Evolutionary conservation across 2,888 invertebrate species (phyloP), one percentile per base, ranked within the genome.

Genomic region (Luperina nickerlii): DNA sequence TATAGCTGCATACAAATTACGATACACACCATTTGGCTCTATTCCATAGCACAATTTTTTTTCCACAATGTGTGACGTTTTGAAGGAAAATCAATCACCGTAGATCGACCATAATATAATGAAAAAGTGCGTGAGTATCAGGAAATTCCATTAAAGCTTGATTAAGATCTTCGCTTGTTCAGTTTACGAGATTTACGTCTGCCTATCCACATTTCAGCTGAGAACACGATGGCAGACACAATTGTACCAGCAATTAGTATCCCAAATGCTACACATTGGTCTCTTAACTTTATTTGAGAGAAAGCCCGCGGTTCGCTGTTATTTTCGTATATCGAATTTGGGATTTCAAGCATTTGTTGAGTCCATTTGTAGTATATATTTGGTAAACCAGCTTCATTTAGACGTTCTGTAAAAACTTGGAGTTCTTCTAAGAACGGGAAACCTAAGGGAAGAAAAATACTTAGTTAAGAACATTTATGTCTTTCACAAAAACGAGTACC

Each of bases 301-400:
- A 87, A 90, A 0, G 90, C 89, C 0, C 95, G 87, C 0, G 93
- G 90, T 68, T 91, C 89, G 0, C 87, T 85, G 0, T 70, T 82
- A 2, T 69, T 70, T 18, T 78, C 83, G 0, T 84, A 75, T 15
- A 81, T 68, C 0, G 63, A 24, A 32, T 88, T 85, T 5, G 88
- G 79, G 0, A 93, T 75, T 6, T 87, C 87, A 8, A 93, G 86
- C 9, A 91, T 89, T 57, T 87, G 85, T 15, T 89, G 87, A 0
- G 94, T 94, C 94, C 94, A 94, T 15, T 79, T 86, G 84, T 94
- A 93, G 87, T 95, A 95, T 51, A 86, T 89, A 0, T 83, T 67
- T 0, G 94, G 93, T 5, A 95, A 83, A 0, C 95, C 95, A 0
- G 94, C 91, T 89, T 94, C 94, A 13, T 90, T 76, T 0, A 94